Base-by-base conservation (phyloP, 2,113 vertebrate species). In the Columba janthina region DNA sequence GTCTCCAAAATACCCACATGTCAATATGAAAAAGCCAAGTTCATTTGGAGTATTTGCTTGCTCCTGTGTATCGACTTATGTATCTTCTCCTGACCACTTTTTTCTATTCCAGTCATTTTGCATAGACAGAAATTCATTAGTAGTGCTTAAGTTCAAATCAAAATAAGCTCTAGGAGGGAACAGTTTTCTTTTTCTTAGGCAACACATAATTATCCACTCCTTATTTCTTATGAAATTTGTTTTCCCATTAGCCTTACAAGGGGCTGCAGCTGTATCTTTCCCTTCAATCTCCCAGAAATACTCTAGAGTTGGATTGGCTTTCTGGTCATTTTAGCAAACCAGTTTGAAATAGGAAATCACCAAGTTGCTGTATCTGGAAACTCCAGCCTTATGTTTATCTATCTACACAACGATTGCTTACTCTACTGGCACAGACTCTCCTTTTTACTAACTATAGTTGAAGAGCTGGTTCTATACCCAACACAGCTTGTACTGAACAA, bases 131-230 rank as follows among this genome's bases (percentile, higher is more conserved):
- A 75, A 69, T 78, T 58, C 65, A 65, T 21, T 60, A 86, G 48
- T 51, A 93, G 28, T 36, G 61, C 80, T 83, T 46, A 85, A 67
- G 28, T 84, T 77, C 24, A 61, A 81, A 96, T 46, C 10, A 86
- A 84, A 94, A 74, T 80, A 69, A 90, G 15, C 72, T 84, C n/a
- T 80, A 86, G 31, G 61, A 96, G 73, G 69, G 76, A 87, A 50
- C 4, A 84, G 54, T 87, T 90, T 87, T 65, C 51, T 61, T 75
- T 88, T 89, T 88, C 83, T 86, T 84, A 87, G 79, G 88, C 88
- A 96, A 93, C 76, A 92, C 57, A 78, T 95, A 94, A 95, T 96
- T 94, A 94, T 95, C 83, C 73, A 54, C 65, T 93, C 50, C 72
- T 93, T 16, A 7, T 72, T 79, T 92, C 61, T 26, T 62, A 51